Percentiles rank a stretch among this genome's conserved stretches.
These are phyloP conservation scores for Gouania willdenowi DNA, from an alignment of 2,797 vertebrate genomes.

Conservation along the genomic window DNA sequence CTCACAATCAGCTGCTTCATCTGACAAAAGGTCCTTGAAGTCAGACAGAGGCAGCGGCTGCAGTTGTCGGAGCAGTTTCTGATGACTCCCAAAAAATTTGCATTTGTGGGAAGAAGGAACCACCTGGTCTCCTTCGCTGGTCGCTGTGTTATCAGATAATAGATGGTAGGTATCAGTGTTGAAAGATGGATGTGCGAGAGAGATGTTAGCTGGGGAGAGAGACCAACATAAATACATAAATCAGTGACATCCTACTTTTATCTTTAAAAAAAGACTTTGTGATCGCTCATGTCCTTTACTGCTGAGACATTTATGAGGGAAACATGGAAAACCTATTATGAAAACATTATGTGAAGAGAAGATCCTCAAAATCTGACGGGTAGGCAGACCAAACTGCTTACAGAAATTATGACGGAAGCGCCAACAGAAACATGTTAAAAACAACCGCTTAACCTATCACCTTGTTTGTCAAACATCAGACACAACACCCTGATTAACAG, in stretches of 20 bases:
- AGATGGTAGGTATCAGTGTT: slow-evolving; percentile 60
- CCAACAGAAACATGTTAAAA: slow-evolving; percentile 42
- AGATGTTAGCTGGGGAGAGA: slow-evolving; percentile 60
- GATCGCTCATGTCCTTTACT: slow-evolving; percentile 32
- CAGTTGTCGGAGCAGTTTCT: slow-evolving; percentile 84
- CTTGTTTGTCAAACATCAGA: slow-evolving; percentile 68
- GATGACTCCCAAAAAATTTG: slow-evolving; percentile 63
- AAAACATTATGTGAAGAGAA: slow-evolving; percentile 4
- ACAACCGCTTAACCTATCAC: slow-evolving; percentile 57
- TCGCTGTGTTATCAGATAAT: slow-evolving; percentile 50
- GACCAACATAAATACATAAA: background rate
- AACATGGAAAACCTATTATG: slow-evolving; percentile 50
- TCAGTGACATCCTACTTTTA: no score
- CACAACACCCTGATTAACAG: slow-evolving; percentile 72
- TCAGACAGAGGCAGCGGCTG: slow-evolving; percentile 84
- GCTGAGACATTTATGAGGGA: slow-evolving; percentile 35
- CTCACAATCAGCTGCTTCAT: slow-evolving; percentile 87
- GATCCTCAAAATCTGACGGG: slow-evolving; percentile 16
- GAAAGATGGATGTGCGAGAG: slow-evolving; percentile 41
- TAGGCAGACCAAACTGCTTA: slow-evolving; percentile 7
- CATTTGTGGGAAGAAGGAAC: slow-evolving; percentile 80
- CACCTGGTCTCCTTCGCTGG: slow-evolving; percentile 77
- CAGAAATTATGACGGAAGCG: slow-evolving; percentile 36
- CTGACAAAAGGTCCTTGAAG: slow-evolving; percentile 74
- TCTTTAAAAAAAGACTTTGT: slow-evolving; percentile 12